Evolutionary conservation across 2,113 vertebrate genomes (phyloP).

Genomic region (Eptesicus fuscus): DNA sequence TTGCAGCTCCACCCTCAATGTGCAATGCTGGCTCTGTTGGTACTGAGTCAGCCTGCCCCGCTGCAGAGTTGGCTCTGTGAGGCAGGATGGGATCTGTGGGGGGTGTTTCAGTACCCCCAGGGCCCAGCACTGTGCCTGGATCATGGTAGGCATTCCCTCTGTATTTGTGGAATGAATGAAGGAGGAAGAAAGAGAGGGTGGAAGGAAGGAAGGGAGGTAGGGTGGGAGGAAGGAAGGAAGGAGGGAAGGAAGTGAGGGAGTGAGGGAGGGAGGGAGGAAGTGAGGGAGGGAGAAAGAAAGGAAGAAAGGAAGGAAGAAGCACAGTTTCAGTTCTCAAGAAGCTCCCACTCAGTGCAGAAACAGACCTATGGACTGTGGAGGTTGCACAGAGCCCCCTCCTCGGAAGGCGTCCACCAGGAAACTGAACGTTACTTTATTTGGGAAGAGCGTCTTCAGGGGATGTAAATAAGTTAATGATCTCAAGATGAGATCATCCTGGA

Average conservation of each 20-base stretch:
- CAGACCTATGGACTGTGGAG: rapidly evolving
- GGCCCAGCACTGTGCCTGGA: neutral
- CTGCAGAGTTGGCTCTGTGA: neutral
- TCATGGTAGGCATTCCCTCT: rapidly evolving
- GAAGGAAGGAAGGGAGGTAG: rapidly evolving
- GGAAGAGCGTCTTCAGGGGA: neutral
- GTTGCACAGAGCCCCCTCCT: neutral
- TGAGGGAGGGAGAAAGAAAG: rapidly evolving
- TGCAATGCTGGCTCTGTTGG: rapidly evolving
- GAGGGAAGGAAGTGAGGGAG: neutral
- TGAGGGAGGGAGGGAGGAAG: rapidly evolving
- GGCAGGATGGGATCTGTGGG: neutral
- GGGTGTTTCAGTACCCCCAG: neutral
- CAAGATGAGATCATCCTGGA: neutral
- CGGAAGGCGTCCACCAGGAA: neutral
- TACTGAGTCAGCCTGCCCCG: neutral
- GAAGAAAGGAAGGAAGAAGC: neutral
- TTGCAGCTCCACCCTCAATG: rapidly evolving
- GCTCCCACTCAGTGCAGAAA: neutral
- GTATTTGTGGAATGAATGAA: neutral
- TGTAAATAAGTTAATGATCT: neutral
- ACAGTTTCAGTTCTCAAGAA: neutral
- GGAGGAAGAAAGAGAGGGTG: neutral
- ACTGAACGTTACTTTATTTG: neutral
- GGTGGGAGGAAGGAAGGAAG: too few species aligned